These are phyloP conservation scores for Girardinichthys multiradiatus DNA, from an alignment of 2,113 vertebrate genomes.

Conservation along the genomic window DNA sequence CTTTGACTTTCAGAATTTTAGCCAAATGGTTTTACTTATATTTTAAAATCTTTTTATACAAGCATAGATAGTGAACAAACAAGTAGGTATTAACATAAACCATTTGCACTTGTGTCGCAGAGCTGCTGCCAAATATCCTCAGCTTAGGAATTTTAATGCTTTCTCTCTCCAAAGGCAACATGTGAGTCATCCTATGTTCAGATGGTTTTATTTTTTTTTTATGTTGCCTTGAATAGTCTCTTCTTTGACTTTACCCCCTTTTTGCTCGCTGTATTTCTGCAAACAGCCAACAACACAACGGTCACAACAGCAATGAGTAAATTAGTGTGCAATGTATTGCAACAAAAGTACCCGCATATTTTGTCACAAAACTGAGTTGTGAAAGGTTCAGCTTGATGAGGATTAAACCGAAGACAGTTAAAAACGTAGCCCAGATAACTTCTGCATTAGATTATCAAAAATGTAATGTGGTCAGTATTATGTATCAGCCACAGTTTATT, in stretches of 20 bases:
- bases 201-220: not conserved
- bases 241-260: not conserved
- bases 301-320: not conserved
- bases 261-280: not conserved
- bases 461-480: not conserved
- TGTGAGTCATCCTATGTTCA: not conserved
- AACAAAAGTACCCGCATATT: not conserved
- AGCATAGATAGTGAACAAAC: not conserved
- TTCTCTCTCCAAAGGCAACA: not conserved
- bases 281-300: not conserved
- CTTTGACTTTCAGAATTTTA: constrained; percentile 6
- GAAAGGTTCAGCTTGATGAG: too few species aligned
- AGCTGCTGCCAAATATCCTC: not conserved
- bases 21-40: not conserved
- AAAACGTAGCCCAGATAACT: too few species aligned
- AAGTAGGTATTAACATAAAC: not conserved
- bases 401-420: too few species aligned
- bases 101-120: constrained; percentile 7
- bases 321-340: not conserved
- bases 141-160: not conserved
- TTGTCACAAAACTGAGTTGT: too few species aligned
- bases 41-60: not conserved
- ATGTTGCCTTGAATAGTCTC: not conserved
- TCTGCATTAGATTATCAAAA: too few species aligned
- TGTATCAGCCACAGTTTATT: not conserved